These are phyloP conservation scores for Diabrotica undecimpunctata DNA, from an alignment of 1,140 invertebrate species.

Conservation along the genomic window DNA sequence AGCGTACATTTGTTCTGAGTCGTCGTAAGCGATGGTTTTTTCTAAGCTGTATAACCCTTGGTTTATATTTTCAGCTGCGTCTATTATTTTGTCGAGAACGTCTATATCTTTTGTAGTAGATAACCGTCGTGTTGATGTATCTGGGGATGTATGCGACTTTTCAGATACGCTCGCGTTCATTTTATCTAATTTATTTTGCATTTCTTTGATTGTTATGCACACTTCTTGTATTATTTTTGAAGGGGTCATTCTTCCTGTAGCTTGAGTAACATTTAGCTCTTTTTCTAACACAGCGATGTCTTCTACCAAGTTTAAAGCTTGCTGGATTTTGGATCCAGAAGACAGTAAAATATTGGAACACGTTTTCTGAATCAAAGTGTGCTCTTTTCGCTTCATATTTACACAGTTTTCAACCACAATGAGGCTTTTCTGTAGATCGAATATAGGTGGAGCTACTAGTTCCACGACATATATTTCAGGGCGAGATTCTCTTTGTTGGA, in stretches of 20 bases:
- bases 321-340: slow-evolving; percentile 53
- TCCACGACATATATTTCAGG: slow-evolving; percentile 53
- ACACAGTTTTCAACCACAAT: slow-evolving; percentile 65
- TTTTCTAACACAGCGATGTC: slow-evolving; percentile 46
- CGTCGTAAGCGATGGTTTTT: slow-evolving; percentile 46
- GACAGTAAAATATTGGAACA: slow-evolving; percentile 60
- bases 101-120: slow-evolving; percentile 33
- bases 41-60: slow-evolving; percentile 48
- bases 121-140: slow-evolving; percentile 3
- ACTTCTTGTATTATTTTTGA: slow-evolving; percentile 50
- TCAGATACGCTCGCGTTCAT: slow-evolving; percentile 46
- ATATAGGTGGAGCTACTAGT: slow-evolving; percentile 56
- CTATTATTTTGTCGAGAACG: slow-evolving; percentile 27
- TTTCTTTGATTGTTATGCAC: slow-evolving; percentile 53
- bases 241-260: slow-evolving; percentile 48
- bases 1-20: slow-evolving; percentile 40
- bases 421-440: slow-evolving; percentile 59
- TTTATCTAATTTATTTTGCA: slow-evolving; percentile 51
- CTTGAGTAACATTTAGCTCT: slow-evolving; percentile 50
- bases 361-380: slow-evolving; percentile 61
- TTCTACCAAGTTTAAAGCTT: slow-evolving; percentile 51
- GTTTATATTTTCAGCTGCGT: slow-evolving; percentile 47
- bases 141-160: slow-evolving; percentile 27
- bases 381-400: slow-evolving; percentile 60
- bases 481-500: slow-evolving; percentile 43